Evolutionary conservation across 1,140 invertebrate species (phyloP), one percentile per base, ranked within the genome.

Genomic region (Zaprionus kolodkinae): DNA sequence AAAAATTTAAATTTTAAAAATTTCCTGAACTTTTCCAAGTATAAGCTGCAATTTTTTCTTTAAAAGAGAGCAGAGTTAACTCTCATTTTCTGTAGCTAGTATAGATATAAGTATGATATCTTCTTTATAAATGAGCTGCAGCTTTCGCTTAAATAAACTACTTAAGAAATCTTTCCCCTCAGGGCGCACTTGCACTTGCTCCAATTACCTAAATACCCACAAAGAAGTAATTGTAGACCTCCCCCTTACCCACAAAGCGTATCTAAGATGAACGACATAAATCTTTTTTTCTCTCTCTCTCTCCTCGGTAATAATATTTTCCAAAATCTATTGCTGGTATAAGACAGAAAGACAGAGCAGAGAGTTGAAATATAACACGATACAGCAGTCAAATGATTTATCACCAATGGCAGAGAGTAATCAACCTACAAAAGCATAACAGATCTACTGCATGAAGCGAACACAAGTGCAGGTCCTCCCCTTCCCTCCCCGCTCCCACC

Each of bases 321-420:
- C 12, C 15, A 15, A 57, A 72, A 79, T 61, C 72, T 50, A 57
- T 54, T 67, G 67, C 52, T 66, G 30, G 69, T 56, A 73, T 64
- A 81, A 64, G 63, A 70, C 63, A 74, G 10, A 50, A n/a, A 45
- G 40, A 6, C n/a, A 6, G 13, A n/a, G 13, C 13, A 7, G 38
- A 40, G 38, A 40, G 40, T 45, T 45, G 40, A 45, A 45, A 15
- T 45, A 45, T 45, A 57, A 64, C 69, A 81, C 74, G 68, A 73
- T 62, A 69, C 78, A 78, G 74, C 81, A 78, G 81, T 50, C 35
- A 48, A 78, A 72, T 85, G 82, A 85, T 85, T 85, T 86, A 85
- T 85, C 79, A 70, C 66, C 64, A 56, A 43, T 11, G 43, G 67
- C 56, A 78, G 50, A 50, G 55, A 78, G 75, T 67, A 86, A 85